Base-by-base conservation (phyloP, 2,797 vertebrate species). In the Amblyraja radiata region DNA sequence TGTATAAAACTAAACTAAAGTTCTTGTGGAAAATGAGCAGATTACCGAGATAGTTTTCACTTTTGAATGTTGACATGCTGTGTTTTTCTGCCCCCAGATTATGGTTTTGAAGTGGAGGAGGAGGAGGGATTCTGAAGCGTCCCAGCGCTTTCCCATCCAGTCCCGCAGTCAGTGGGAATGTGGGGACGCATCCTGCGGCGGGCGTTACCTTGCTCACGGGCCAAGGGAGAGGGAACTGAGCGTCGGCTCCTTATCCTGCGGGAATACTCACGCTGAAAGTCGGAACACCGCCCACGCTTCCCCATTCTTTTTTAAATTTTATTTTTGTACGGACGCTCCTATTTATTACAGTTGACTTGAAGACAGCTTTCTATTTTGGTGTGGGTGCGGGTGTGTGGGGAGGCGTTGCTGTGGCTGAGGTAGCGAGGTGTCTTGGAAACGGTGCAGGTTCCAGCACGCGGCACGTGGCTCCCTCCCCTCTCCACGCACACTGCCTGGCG, bases 71-170 rank as follows among this genome's bases (percentile, higher is more conserved):
- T 88, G n/a, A 88, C 8, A 36, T 4, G 2, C 58, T 63, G 84
- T 36, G 92, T 0, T 94, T 78, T 94, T 71, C 1, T 36, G 32
- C 95, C 93, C 46, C 46, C 96, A 99, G 98, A 97, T 96, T 99
- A 99, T 0, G 98, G 98, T 94, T 98, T 96, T 93, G 98, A 98
- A 0, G 95, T 96, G 23, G 98, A 98, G 0, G 97, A 98, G 0
- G 98, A 98, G 0, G 97, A 98, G 0, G 96, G 96, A 93, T 97
- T 97, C 94, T 97, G 95, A 95, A 63, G 32, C 2, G 7, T 2
- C 6, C 21, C n/a, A 2, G 63, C 61, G 68, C 84, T 68, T 65
- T 46, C 61, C n/a, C 2, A 63, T 18, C 28, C 16, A 21, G n/a
- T 18, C 0, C 1, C 28, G 13, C 11, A 63, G 58, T 1, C 11